Evolutionary conservation across 2,113 vertebrate genomes (phyloP).

Genomic region (Archocentrus centrarchus): DNA sequence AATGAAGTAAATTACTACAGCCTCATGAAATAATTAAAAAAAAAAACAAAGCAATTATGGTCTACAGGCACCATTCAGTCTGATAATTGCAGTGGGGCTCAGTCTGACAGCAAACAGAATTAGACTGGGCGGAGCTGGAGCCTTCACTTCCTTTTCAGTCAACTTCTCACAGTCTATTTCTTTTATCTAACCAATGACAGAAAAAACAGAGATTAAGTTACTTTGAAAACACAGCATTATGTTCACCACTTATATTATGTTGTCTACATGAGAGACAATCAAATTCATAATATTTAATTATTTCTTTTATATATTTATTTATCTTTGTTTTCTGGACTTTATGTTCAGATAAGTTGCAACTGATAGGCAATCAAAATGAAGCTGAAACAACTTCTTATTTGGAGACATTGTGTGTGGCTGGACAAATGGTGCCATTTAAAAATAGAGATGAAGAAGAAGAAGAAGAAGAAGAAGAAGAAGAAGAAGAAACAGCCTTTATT

Average conservation of each 20-base stretch:
- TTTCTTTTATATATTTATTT: background rate
- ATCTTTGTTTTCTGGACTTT: conserved; percentile 3
- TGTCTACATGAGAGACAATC: background rate
- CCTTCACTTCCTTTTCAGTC: conserved; percentile 60
- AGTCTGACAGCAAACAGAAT: conserved; percentile 81
- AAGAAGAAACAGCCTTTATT: too few relatives aligned
- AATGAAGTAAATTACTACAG: conserved; percentile 84
- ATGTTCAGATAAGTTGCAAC: background rate
- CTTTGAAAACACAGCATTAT: conserved; percentile 15
- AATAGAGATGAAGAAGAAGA: background rate
- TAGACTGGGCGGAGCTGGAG: conserved; percentile 60
- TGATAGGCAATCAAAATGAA: background rate
- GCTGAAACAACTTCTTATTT: background rate
- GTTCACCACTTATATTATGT: background rate
- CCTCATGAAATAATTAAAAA: conserved; percentile 84
- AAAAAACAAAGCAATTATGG: conserved; percentile 83
- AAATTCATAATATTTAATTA: conserved; percentile 7
- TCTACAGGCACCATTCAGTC: conserved; percentile 74
- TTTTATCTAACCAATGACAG: conserved; percentile 17
- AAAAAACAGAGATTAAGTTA: conserved; percentile 8
- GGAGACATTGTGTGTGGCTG: background rate
- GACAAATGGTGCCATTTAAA: background rate
- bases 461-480: too few relatives aligned
- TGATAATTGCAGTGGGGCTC: conserved; percentile 79
- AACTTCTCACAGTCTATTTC: conserved; percentile 42